phyloP scores from a whole-genome alignment of 2,888 invertebrate genomes.

The Drosophila siamana region DNA sequence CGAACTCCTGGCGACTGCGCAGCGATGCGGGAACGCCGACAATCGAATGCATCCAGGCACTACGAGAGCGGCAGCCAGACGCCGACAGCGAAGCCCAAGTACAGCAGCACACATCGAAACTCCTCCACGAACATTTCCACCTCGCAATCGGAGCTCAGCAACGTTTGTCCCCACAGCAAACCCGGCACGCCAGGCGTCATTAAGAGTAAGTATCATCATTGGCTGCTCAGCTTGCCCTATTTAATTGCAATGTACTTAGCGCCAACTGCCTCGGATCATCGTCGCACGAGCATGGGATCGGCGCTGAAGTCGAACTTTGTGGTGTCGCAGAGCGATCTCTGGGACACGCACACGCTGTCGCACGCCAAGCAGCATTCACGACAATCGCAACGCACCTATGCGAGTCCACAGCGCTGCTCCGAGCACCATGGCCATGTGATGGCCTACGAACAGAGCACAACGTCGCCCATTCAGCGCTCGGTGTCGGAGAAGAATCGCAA shows the following conservation, averaged over 20 bases:
- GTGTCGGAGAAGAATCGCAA: constrained; percentile 89
- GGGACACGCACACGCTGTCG: constrained; percentile 89
- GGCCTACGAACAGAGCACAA: constrained; percentile 80
- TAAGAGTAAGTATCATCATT: constrained; percentile 72
- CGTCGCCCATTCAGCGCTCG: constrained; percentile 88
- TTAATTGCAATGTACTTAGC: constrained; percentile 50
- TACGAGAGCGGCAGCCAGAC: constrained; percentile 83
- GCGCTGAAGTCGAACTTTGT: constrained; percentile 87
- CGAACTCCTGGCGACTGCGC: constrained; percentile 78
- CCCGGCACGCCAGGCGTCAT: constrained; percentile 79
- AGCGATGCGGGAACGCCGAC: constrained; percentile 77
- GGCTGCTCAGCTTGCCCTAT: background rate
- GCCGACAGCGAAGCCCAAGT: constrained; percentile 81
- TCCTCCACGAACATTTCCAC: constrained; percentile 84
- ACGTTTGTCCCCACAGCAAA: constrained; percentile 83
- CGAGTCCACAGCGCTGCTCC: constrained; percentile 84
- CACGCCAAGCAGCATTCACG: constrained; percentile 85
- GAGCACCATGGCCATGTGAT: constrained; percentile 85
- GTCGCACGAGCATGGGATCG: constrained; percentile 84
- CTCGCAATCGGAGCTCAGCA: constrained; percentile 84
- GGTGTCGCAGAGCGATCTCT: constrained; percentile 89
- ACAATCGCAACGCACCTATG: constrained; percentile 85
- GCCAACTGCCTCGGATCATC: constrained; percentile 80
- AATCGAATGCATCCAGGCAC: constrained; percentile 80
- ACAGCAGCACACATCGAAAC: constrained; percentile 82